Base-by-base conservation (phyloP, 2,888 invertebrate species). In the Azorinus chamasolen region DNA sequence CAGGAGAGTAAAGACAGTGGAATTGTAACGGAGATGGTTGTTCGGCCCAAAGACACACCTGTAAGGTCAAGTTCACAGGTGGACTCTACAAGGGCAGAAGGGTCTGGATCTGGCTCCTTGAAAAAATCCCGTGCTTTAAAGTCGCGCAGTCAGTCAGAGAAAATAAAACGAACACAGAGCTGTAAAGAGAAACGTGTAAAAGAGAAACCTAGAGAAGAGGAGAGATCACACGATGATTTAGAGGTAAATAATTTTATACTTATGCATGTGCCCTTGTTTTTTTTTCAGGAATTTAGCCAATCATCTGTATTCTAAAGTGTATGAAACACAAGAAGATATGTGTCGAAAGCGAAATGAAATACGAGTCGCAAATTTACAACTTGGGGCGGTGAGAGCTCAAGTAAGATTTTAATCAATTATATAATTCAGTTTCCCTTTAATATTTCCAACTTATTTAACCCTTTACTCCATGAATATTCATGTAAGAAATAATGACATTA, bases 261-360 rank as follows among this genome's bases (percentile, higher is more conserved):
- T 75, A 58, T 69, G 41, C 69, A 53, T 50, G 16, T 57, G 37
- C 43, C 54, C 59, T 12, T 25, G 54, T 54, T 69, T 68, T 70
- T 61, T 64, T 86, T 87, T 72, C 87, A 92, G 92, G 84, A 92
- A 91, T 83, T 85, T 91, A 80, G 90, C 90, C 37, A 90, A 90
- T 73, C 92, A 96, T 90, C 94, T 97, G 73, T 97, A 96, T 94
- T 97, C 96, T 93, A 98, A 98, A 95, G 97, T 97, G 87, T 98
- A 98, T 93, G 98, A 98, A 94, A 95, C 98, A 70, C 97, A 98
- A 94, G 98, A 98, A 93, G 98, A 98, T 90, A 96, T 98, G 92
- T 97, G 98, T 83, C 95, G 97, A 94, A 98, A 98, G 94, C 95
- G 97, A 91, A 98, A 98, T 93, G 98, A 98, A 94, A 95, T 98